Evolutionary conservation across 2,797 vertebrate species (phyloP), one percentile per base, ranked within the genome.

Genomic region (Agapornis canus): DNA sequence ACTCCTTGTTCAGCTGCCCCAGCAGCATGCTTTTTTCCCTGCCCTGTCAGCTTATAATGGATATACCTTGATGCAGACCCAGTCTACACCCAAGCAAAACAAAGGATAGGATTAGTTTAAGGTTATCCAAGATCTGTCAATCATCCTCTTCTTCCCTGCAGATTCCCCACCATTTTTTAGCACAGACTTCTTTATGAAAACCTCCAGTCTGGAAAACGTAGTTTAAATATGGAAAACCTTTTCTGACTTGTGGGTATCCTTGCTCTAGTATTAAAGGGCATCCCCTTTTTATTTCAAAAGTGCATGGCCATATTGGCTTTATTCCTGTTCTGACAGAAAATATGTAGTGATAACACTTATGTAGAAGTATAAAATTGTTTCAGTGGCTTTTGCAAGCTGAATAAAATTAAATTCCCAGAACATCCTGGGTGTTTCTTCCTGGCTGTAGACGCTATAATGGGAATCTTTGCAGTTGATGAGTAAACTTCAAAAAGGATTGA

Each of bases 71-170:
- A 40, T 29, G 65, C 5, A 87, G 10, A 51, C 2, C 3, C 29
- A 71, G 10, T 25, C 29, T 78, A 86, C 78, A 77, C 2, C 2
- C 6, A 21, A 77, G 26, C 56, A 54, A 64, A 10, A 73, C 3
- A 83, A 88, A 81, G 31, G 18, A 17, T 0, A 56, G 45, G 27
- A 79, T 32, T 35, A 49, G 6, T 47, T 80, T 60, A 26, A 2
- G 2, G 13, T 22, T 86, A 40, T 61, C 23, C 54, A 25, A 42
- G 47, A 51, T 25, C 6, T 71, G 26, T 85, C 31, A 25, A 37
- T 4, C 13, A 57, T 25, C 19, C 3, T 65, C 13, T 48, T 68
- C n/a, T 70, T 68, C 0, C 0, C 42, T 45, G 37, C 48, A 90
- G 32, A 25, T 10, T 64, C 16, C 20, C 8, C 32, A 20, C 2